Evolutionary conservation across 2,113 vertebrate genomes (phyloP).

Genomic region (Dunckerocampus dactyliophorus): DNA sequence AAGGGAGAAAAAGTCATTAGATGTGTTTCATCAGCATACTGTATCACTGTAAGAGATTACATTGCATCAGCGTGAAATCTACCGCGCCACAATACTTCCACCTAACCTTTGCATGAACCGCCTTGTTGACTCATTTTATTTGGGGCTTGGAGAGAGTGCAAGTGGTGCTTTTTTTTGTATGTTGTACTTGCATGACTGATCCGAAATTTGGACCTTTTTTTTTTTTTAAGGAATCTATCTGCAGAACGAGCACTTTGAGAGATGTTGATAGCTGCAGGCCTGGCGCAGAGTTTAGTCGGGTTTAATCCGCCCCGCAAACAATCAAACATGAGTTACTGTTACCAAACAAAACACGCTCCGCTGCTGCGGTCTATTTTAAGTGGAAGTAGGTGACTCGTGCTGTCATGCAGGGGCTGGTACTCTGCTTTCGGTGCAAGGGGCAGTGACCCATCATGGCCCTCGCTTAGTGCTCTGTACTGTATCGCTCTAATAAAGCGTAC

Average conservation of each 20-base stretch:
- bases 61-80: slow-evolving; percentile 1
- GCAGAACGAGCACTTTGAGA: neutral
- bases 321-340: neutral
- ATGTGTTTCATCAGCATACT: slow-evolving; percentile 4
- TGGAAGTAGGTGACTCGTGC: no score
- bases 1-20: slow-evolving; percentile 3
- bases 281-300: slow-evolving; percentile 1
- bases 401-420: no score
- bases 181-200: neutral
- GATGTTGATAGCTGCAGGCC: slow-evolving; percentile 8
- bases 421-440: no score
- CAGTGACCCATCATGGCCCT: no score
- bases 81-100: neutral
- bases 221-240: neutral
- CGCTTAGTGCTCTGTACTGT: no score
- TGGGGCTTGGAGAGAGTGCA: no score
- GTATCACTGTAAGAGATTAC: slow-evolving; percentile 6
- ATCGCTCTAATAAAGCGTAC: no score
- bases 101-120: slow-evolving; percentile 4
- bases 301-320: slow-evolving; percentile 1
- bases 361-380: no score
- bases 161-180: neutral
- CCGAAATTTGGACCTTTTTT: neutral
- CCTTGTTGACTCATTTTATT: neutral
- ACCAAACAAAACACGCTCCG: neutral